Evolutionary conservation across 1,140 invertebrate genomes (phyloP).

Genomic region (Nautilus pompilius): DNA sequence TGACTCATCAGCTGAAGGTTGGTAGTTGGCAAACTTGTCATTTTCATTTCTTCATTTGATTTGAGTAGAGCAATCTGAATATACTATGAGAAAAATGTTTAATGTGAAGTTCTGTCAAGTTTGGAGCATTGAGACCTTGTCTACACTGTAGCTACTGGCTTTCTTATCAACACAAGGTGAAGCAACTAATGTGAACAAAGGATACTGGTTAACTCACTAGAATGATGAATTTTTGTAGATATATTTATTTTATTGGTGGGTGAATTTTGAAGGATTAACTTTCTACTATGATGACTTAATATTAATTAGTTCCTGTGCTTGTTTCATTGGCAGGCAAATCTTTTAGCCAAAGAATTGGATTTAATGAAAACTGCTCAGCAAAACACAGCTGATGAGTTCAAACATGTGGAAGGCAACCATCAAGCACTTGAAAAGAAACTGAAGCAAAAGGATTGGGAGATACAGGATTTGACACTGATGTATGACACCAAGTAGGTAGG

Average conservation of each 20-base stretch:
- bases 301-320: too few relatives aligned
- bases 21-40: not conserved
- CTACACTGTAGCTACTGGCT: too few relatives aligned
- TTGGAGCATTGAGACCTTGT: too few relatives aligned
- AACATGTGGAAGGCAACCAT: slow-evolving; percentile 25
- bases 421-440: slow-evolving; percentile 41
- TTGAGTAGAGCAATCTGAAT: too few relatives aligned
- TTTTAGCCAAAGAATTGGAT: slow-evolving; percentile 48
- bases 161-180: too few relatives aligned
- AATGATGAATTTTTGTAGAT: too few relatives aligned
- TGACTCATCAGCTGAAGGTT: slow-evolving; percentile 50
- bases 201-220: not conserved
- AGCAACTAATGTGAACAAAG: too few relatives aligned
- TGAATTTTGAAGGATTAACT: too few relatives aligned
- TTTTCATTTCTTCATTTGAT: not conserved
- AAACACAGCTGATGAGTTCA: slow-evolving; percentile 31
- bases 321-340: slow-evolving; percentile 37
- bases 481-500: slow-evolving; percentile 46
- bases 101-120: too few relatives aligned
- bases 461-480: slow-evolving; percentile 40
- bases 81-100: too few relatives aligned
- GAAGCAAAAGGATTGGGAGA: slow-evolving; percentile 50
- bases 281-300: too few relatives aligned
- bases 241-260: too few relatives aligned
- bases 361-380: slow-evolving; percentile 30